Evolutionary conservation across 2,113 vertebrate species (phyloP).

Genomic region (Perognathus longimembris): DNA sequence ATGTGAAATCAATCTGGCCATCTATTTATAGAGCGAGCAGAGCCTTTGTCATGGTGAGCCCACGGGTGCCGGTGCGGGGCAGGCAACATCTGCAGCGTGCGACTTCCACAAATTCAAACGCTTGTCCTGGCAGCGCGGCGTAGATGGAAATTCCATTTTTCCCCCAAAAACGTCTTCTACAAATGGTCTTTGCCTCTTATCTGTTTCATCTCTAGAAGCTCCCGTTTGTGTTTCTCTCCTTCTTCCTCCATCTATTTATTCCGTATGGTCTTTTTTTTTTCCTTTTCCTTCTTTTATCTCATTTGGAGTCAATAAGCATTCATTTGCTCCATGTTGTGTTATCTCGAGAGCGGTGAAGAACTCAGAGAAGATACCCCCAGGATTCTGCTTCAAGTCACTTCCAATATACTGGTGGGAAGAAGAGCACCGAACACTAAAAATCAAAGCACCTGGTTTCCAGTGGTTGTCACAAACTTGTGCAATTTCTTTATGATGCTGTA

Average conservation of each 20-base stretch:
- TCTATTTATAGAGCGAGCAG: slow-evolving; percentile 74
- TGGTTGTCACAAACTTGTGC: rapidly evolving
- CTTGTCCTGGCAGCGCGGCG: not conserved
- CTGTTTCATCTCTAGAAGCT: not conserved
- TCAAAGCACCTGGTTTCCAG: not conserved
- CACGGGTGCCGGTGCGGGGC: not conserved
- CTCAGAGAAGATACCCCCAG: not conserved
- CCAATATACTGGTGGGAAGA: not conserved
- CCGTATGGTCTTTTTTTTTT: not conserved
- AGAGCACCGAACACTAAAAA: not conserved
- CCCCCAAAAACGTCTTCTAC: not conserved
- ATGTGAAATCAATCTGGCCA: slow-evolving; percentile 82
- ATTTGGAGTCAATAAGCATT: not conserved
- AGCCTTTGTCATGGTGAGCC: slow-evolving; percentile 72
- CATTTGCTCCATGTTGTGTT: not conserved
- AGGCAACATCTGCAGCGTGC: slow-evolving; percentile 54
- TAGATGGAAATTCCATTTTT: not conserved
- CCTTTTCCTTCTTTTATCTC: not conserved
- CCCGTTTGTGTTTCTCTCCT: not conserved
- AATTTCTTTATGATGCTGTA: not conserved
- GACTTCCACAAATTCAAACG: slow-evolving; percentile 48
- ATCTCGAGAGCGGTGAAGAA: not conserved
- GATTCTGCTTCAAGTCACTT: not conserved
- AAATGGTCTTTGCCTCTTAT: not conserved
- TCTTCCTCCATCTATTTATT: not conserved